Percentiles rank a stretch among this genome's conserved stretches.
phyloP scores from a whole-genome alignment of 2,113 vertebrate species.

The Chrysemys picta region DNA sequence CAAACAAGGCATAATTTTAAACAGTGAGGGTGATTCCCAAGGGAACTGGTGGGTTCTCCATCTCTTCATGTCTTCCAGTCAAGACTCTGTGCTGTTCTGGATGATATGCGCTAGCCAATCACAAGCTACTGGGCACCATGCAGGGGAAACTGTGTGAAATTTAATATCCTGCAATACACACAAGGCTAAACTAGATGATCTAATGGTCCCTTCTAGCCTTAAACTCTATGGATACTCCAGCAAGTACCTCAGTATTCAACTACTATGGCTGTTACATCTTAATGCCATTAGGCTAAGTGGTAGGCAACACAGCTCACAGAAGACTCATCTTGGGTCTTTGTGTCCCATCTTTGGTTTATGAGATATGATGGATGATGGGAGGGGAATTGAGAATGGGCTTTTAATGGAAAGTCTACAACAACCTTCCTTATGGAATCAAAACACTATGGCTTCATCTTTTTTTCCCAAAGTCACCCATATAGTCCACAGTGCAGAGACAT shows the following conservation, averaged over 20 bases:
- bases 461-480: not conserved
- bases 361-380: not conserved
- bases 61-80: not conserved
- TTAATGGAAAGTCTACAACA: not conserved
- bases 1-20: not conserved
- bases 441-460: not conserved
- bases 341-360: not conserved
- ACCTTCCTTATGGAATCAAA: not conserved
- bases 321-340: not conserved
- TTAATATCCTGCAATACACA: not conserved
- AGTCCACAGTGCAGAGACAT: not conserved
- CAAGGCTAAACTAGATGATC: not conserved
- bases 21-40: not conserved
- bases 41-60: not conserved
- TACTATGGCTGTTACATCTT: not conserved
- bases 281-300: not conserved
- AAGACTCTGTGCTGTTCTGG: not conserved
- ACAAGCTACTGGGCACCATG: not conserved
- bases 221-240: not conserved
- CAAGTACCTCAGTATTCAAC: not conserved
- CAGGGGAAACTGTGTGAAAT: not conserved
- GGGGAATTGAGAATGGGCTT: not conserved
- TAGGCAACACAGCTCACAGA: not conserved
- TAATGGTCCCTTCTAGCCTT: accelerated
- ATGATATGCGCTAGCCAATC: not conserved